Evolutionary conservation across 2,888 invertebrate genomes (phyloP), one percentile per base, ranked within the genome.

Genomic region (Ganaspis brasiliensis): DNA sequence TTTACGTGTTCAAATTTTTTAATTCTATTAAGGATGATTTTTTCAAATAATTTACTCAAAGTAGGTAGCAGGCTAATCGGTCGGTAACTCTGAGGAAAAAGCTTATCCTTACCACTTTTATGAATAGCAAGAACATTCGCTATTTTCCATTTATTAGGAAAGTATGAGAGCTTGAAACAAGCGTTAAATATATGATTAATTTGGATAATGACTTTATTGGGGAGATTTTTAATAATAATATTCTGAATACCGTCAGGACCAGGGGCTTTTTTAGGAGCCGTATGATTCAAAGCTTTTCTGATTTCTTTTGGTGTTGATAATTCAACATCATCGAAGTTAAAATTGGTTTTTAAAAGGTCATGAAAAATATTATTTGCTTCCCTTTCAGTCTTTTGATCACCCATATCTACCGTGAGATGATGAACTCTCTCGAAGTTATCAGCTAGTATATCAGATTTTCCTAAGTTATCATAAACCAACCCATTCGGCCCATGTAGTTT

Each of bases 31-130:
- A 81, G 57, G 3, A 83, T 79, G 0, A 82, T 74, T 73, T 74
- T 79, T 74, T 82, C 79, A 19, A 73, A 24, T 0, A 80, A 0
- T 61, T 81, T 82, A 21, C 78, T 73, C 12, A 81, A 12, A 10
- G 75, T 81, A 2, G 78, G 19, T 4, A 81, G 35, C 12, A 83
- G 31, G 16, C 80, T 81, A 14, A 81, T 83, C 0, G 79, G 81
- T 40, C 77, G 72, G n/a, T 80, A 80, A 45, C 76, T 82, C 8
- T 35, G 24, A 0, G 78, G 76, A 26, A 24, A 26, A 14, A 56
- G 35, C 0, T 57, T 71, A 5, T 56, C 35, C 74, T 79, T 79
- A 0, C 79, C 78, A 1, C 74, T 73, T 72, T 76, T 81, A 12
- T 14, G 52, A 16, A 81, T 74, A 5, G 79, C 70, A n/a, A 78